Evolutionary conservation across 2,888 invertebrate genomes (phyloP).

Genomic region (Argyresthia goedartella): DNA sequence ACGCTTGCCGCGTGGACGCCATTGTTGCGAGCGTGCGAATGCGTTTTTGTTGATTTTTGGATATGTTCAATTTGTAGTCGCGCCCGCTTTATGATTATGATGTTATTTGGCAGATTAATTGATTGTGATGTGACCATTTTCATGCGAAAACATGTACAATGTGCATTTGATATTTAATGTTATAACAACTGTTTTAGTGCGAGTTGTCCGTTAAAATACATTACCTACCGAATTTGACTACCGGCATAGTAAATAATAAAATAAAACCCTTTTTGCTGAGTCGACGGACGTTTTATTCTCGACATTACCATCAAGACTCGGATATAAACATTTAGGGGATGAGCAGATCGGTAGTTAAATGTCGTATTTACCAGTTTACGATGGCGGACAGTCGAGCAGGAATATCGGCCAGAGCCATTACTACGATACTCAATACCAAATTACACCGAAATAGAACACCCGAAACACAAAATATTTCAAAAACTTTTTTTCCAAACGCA

Average conservation of each 20-base stretch:
- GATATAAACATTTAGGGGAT: conserved; percentile 27
- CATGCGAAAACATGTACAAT: too few relatives aligned
- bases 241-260: not conserved
- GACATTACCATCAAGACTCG: conserved; percentile 31
- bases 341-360: conserved; percentile 31
- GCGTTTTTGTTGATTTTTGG: conserved; percentile 56
- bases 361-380: conserved; percentile 41
- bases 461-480: too few relatives aligned
- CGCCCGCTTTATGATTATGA: conserved; percentile 26
- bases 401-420: not conserved
- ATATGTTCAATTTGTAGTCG: conserved; percentile 28
- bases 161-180: too few relatives aligned
- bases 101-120: conserved; percentile 38
- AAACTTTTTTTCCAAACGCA: too few relatives aligned
- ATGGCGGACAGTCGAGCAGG: conserved; percentile 22
- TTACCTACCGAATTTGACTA: not conserved
- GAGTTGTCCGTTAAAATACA: too few relatives aligned
- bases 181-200: too few relatives aligned
- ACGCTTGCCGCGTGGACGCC: conserved; percentile 51
- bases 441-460: too few relatives aligned
- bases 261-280: conserved; percentile 37
- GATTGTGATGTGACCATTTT: conserved; percentile 21
- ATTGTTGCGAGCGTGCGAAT: conserved; percentile 50
- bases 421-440: too few relatives aligned
- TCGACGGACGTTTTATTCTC: conserved; percentile 30